These are phyloP conservation scores for Coptodon rendalli DNA, from an alignment of 2,113 vertebrate genomes.

Conservation along the genomic window DNA sequence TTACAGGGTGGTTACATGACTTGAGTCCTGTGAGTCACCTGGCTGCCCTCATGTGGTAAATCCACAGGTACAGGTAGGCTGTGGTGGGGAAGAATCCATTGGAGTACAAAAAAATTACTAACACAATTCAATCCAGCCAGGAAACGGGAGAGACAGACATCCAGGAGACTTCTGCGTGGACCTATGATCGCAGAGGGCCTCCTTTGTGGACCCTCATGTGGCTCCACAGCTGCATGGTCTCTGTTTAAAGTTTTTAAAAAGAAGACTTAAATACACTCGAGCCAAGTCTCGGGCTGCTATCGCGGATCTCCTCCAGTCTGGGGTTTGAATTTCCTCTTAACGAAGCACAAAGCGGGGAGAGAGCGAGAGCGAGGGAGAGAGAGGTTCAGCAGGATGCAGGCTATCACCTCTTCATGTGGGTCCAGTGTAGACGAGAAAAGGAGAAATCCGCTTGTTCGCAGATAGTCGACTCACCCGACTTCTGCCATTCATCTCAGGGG, in stretches of 20 bases:
- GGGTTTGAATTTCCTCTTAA: background rate
- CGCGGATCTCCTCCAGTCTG: conserved; percentile 14
- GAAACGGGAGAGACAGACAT: background rate
- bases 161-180: conserved; percentile 38
- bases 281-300: background rate
- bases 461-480: conserved; percentile 33
- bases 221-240: conserved; percentile 52
- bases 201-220: conserved; percentile 53
- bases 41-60: conserved; percentile 31
- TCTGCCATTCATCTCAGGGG: conserved; percentile 49
- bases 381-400: conserved; percentile 21
- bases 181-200: conserved; percentile 48
- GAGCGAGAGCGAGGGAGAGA: background rate
- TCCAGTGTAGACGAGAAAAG: conserved; percentile 44
- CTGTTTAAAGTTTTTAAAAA: background rate
- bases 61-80: conserved; percentile 34
- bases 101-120: background rate
- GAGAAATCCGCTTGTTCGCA: conserved; percentile 13
- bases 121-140: conserved; percentile 17
- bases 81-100: conserved; percentile 36
- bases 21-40: conserved; percentile 36
- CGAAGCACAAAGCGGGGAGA: conserved; percentile 19
- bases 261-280: background rate
- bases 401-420: conserved; percentile 39
- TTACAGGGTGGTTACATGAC: conserved; percentile 60